phyloP scores from a whole-genome alignment of 2,113 vertebrate genomes.

The Guaruba guarouba region DNA sequence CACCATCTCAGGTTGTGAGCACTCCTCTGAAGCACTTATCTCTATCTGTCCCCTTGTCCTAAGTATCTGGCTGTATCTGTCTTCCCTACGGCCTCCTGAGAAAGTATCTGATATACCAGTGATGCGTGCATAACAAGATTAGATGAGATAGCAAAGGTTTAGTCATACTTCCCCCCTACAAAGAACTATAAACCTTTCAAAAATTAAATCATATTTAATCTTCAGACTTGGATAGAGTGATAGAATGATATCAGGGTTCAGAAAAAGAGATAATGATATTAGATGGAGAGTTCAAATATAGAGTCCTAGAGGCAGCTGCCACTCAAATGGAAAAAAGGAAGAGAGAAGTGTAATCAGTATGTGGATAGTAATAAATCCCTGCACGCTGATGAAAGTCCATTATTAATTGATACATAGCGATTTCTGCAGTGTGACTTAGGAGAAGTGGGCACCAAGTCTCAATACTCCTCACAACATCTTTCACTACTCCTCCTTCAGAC shows the following conservation, averaged over 20 bases:
- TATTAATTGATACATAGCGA: background rate
- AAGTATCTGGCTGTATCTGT: background rate
- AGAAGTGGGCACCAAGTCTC: background rate
- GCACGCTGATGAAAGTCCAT: background rate
- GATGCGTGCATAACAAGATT: accelerated
- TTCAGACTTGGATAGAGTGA: background rate
- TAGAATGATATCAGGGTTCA: background rate
- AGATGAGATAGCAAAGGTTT: background rate
- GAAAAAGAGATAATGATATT: background rate
- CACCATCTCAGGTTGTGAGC: background rate
- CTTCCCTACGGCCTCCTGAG: background rate
- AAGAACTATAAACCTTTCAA: background rate
- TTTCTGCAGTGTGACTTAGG: background rate
- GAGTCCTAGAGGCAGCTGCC: background rate
- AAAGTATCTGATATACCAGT: background rate
- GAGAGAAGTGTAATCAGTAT: background rate
- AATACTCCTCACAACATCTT: background rate
- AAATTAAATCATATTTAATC: background rate
- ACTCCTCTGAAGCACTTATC: background rate
- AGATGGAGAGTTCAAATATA: background rate
- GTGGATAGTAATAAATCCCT: background rate
- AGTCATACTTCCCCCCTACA: background rate
- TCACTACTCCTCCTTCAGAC: background rate
- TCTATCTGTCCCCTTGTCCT: background rate
- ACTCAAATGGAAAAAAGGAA: background rate